Conservation (phyloP, 2,888 invertebrate species). For the Stenchaetothrips biformis region DNA sequence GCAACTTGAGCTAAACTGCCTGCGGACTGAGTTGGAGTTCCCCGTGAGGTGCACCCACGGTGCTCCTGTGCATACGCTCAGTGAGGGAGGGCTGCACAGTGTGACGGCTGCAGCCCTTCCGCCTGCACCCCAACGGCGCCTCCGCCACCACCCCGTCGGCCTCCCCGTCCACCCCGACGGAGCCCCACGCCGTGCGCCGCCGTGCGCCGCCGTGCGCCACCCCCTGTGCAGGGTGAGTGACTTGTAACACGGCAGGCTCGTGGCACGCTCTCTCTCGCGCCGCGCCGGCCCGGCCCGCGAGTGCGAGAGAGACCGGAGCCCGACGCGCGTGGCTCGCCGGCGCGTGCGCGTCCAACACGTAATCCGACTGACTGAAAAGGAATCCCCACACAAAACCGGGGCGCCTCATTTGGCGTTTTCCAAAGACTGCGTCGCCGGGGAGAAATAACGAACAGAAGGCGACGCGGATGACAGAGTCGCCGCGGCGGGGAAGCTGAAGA, state of each 20-base stretch:
- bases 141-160: neutral
- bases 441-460: too few species aligned
- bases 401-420: too few species aligned
- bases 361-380: neutral
- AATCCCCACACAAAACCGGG: neutral
- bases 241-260: constrained; percentile 6
- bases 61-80: too few species aligned
- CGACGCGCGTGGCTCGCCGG: too few species aligned
- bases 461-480: too few species aligned
- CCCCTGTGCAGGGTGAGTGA: constrained; percentile 8
- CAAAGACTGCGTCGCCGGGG: too few species aligned
- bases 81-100: too few species aligned
- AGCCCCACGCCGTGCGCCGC: neutral
- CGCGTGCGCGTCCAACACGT: neutral
- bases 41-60: too few species aligned
- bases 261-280: neutral
- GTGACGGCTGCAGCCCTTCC: neutral
- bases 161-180: neutral
- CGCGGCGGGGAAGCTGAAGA: too few species aligned
- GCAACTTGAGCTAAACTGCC: too few species aligned
- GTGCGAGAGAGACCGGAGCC: neutral
- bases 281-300: neutral
- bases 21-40: too few species aligned
- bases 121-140: neutral
- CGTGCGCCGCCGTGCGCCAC: neutral